phyloP scores from a whole-genome alignment of 2,888 invertebrate species.

The Philonicus albiceps region DNA sequence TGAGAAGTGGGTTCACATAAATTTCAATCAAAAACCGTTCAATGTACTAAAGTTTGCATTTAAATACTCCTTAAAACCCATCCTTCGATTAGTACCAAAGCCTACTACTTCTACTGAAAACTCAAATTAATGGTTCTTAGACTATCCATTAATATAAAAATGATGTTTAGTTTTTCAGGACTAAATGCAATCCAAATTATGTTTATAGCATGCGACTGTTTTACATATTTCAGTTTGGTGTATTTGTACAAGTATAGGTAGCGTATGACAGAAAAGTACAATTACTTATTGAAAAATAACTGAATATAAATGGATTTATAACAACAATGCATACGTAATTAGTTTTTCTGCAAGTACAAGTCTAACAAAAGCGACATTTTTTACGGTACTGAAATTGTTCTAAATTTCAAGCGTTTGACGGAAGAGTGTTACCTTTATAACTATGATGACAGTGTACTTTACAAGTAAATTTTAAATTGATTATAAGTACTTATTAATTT shows the following conservation, averaged over 20 bases:
- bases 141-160: not conserved
- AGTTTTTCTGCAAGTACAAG: no score
- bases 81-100: not conserved
- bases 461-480: no score
- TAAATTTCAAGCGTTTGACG: no score
- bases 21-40: not conserved
- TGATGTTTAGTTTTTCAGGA: not conserved
- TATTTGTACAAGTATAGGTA: not conserved
- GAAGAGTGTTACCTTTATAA: no score
- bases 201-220: not conserved
- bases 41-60: not conserved
- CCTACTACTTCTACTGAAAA: not conserved
- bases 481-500: no score
- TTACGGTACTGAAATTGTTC: no score
- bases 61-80: not conserved
- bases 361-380: no score
- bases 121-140: not conserved
- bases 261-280: not conserved
- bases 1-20: not conserved
- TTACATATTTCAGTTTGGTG: not conserved
- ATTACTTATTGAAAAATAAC: slow-evolving; percentile 10
- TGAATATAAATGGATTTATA: no score
- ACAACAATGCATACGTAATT: no score
- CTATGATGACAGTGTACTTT: no score
- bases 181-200: no score